phyloP scores from a whole-genome alignment of 2,888 invertebrate genomes.

The Strigamia transsilvanica region DNA sequence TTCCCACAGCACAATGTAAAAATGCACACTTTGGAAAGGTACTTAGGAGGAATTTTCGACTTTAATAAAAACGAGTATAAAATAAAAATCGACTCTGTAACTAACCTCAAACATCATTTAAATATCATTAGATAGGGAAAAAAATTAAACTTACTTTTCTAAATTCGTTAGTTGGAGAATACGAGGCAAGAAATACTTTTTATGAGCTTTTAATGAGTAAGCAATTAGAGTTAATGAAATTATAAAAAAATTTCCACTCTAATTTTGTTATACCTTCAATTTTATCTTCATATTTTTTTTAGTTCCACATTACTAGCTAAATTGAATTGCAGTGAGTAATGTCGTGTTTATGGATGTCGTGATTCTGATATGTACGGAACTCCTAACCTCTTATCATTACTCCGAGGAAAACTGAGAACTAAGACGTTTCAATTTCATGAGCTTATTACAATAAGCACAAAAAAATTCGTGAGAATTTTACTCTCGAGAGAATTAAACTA shows the following conservation, averaged over 20 bases:
- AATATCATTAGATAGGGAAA: no score
- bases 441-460: no score
- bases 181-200: not conserved
- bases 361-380: conserved; percentile 3
- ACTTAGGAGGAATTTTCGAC: not conserved
- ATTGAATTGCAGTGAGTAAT: not conserved
- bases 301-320: no score
- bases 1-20: conserved; percentile 12
- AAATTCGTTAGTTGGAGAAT: not conserved
- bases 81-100: not conserved
- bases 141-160: no score
- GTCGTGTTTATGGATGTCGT: not conserved
- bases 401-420: not conserved
- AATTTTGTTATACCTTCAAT: no score
- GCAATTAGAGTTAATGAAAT: not conserved
- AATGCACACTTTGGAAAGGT: conserved; percentile 5
- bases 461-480: no score
- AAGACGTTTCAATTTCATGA: not conserved
- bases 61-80: not conserved
- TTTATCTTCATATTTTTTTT: no score
- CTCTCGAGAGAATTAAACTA: no score
- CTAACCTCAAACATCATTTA: not conserved
- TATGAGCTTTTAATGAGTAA: no score
- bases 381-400: not conserved
- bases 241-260: not conserved